Evolutionary conservation across 1,140 invertebrate genomes (phyloP), one percentile per base, ranked within the genome.

Genomic region (Drosophila chauvacae): DNA sequence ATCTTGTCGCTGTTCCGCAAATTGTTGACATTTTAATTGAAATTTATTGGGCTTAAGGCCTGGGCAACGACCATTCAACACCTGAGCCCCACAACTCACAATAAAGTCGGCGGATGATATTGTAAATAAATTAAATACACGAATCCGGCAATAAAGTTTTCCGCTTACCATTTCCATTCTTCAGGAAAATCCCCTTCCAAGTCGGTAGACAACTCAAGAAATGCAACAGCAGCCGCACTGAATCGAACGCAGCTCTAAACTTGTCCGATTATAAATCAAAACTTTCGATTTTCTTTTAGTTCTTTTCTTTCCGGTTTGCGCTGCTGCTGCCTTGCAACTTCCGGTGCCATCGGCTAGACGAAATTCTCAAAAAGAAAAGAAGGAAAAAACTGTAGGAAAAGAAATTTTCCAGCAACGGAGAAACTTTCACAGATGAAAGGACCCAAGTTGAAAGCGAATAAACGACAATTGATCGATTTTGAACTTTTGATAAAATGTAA

Each of bases 241-340:
- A 71, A 71, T 72, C 51, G 77, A 84, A 65, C 70, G 72, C 66
- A 85, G 73, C 77, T 84, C 51, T 60, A 86, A 85, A 81, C 60
- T 85, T 86, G 71, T 74, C 33, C 81, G 82, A 70, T 80, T 87
- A 80, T 80, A 87, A 83, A 82, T 88, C 76, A 87, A 83, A 87
- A 87, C 84, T 83, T 87, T 88, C 71, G 65, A 83, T 77, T 82
- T 87, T 87, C 72, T 70, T 65, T 70, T 35, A 48, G 23, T 47
- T 61, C 30, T 45, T 58, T 71, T 57, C 33, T 57, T 61, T 63
- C 56, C 77, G 50, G 61, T 45, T 80, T 47, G 39, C 39, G 14
- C 23, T 41, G 20, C 66, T 61, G 77, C 75, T 77, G 44, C 42
- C 60, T 57, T 47, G 30, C 63, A 81, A 85, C 56, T 85, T 85